Base-by-base conservation (phyloP, 2,888 invertebrate genomes). In the Druceiella hillmani region DNA sequence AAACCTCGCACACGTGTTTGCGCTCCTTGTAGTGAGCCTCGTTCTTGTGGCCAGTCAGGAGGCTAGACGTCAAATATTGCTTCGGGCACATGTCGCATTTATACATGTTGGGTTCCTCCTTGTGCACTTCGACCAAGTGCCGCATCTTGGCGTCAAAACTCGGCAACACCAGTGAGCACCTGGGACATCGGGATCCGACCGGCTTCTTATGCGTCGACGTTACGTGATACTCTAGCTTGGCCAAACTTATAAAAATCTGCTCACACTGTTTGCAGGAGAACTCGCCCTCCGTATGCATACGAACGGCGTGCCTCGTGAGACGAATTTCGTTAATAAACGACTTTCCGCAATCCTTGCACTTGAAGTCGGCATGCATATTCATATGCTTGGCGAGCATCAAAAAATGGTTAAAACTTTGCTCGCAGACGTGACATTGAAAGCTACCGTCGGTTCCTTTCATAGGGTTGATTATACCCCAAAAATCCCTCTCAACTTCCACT, bases 291-390 rank as follows among this genome's bases (percentile, higher is more conserved):
- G 73, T 72, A 33, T 75, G 75, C 0, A 70, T 75, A 16, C 75
- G 49, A 57, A 73, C 63, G n/a, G n/a, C n/a, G 38, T 75, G 75
- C 0, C 74, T 74, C 7, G 66, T 43, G 0, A 75, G 43, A 0
- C 75, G 52, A 0, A 72, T 67, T 40, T 66, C 66, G 0, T 74
- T 74, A 2, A 74, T 74, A 40, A 75, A 75, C 0, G 69, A 69
- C 35, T 75, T 75, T 0, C 70, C 70, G 39, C 75, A 75, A 44
- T 59, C 67, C 37, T 70, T 66, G 36, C 75, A 75, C 1, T 71
- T 68, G 42, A 71, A 65, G 0, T 69, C 69, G 20, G 68, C 74
- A 7, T 75, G 74, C 0, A 67, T 52, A 17, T 74, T 75, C 66
- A 75, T 75, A 39, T 75, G 75, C 0, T 66, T 69, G 27, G 68